Percentiles rank a stretch among this genome's conserved stretches.
Conservation (phyloP, 2,797 vertebrate genomes). For the Paedocypris micromegethes region DNA sequence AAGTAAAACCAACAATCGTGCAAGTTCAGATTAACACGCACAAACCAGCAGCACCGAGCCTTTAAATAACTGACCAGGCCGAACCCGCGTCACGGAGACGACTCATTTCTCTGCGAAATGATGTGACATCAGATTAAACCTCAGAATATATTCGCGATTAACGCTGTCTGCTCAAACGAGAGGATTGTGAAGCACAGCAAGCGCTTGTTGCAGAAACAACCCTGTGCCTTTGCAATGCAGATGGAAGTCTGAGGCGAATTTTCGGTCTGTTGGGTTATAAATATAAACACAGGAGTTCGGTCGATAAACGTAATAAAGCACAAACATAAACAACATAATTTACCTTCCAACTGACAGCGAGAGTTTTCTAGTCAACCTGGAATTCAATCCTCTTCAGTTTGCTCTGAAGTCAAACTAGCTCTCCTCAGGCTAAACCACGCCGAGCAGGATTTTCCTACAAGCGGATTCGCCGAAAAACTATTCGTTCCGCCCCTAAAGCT, state of each 20-base stretch:
- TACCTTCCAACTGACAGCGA: slow-evolving; percentile 64
- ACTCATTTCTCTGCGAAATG: no score
- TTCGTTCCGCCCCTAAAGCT: slow-evolving; percentile 32
- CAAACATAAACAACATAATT: slow-evolving; percentile 16
- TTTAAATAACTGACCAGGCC: slow-evolving; percentile 30
- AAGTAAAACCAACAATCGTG: neutral
- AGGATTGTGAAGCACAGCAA: no score
- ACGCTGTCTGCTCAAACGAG: no score
- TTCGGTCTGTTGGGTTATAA: no score
- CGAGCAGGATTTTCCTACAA: neutral
- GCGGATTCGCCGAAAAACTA: slow-evolving; percentile 48
- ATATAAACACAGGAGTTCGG: no score
- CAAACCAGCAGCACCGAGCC: slow-evolving; percentile 7
- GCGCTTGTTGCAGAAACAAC: no score
- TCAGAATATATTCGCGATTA: no score
- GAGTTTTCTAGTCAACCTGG: slow-evolving; percentile 58
- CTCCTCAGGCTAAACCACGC: slow-evolving; percentile 33
- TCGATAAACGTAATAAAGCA: neutral
- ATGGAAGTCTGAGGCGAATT: neutral
- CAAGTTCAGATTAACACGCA: slow-evolving; percentile 4
- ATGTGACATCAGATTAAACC: no score
- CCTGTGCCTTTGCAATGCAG: neutral
- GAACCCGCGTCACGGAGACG: neutral
- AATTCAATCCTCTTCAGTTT: slow-evolving; percentile 53
- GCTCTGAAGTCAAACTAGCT: slow-evolving; percentile 52